Conservation (phyloP, 2,797 vertebrate species). For the Danio albolineatus region DNA sequence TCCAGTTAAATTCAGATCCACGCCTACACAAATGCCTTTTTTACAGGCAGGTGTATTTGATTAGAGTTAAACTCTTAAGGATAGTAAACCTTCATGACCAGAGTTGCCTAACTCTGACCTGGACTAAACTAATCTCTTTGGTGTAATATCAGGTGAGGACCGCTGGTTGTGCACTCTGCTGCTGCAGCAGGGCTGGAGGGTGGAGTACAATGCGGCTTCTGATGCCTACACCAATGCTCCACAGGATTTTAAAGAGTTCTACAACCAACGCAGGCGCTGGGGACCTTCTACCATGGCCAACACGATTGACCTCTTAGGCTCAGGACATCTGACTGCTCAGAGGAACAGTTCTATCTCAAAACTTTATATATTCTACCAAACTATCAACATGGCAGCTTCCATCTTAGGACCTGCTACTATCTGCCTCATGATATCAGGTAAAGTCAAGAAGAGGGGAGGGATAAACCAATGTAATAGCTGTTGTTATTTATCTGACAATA, state of each 20-base stretch:
- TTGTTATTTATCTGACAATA: no score
- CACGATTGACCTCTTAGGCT: slow-evolving; percentile 71
- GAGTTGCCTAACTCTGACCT: no score
- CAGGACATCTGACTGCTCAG: slow-evolving; percentile 59
- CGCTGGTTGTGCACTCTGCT: slow-evolving; percentile 82
- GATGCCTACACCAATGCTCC: slow-evolving; percentile 83
- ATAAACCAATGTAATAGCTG: no score
- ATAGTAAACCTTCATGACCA: no score
- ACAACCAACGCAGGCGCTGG: slow-evolving; percentile 81
- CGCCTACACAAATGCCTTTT: no score
- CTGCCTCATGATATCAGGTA: slow-evolving; percentile 77
- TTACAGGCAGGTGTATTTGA: no score
- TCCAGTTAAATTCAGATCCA: no score
- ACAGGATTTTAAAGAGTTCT: slow-evolving; percentile 80
- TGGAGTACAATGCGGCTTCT: slow-evolving; percentile 80
- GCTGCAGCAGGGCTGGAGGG: slow-evolving; percentile 81
- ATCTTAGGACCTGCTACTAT: slow-evolving; percentile 76
- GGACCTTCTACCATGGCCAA: slow-evolving; percentile 81
- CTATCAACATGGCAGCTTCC: slow-evolving; percentile 68
- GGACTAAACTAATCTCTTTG: neutral
- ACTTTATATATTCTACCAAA: slow-evolving; percentile 77
- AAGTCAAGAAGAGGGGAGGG: no score
- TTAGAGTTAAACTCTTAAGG: no score
- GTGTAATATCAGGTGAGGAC: slow-evolving; percentile 74
- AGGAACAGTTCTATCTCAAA: slow-evolving; percentile 77